Evolutionary conservation across 2,888 invertebrate species (phyloP).

Genomic region (Sarcophaga carnaria): DNA sequence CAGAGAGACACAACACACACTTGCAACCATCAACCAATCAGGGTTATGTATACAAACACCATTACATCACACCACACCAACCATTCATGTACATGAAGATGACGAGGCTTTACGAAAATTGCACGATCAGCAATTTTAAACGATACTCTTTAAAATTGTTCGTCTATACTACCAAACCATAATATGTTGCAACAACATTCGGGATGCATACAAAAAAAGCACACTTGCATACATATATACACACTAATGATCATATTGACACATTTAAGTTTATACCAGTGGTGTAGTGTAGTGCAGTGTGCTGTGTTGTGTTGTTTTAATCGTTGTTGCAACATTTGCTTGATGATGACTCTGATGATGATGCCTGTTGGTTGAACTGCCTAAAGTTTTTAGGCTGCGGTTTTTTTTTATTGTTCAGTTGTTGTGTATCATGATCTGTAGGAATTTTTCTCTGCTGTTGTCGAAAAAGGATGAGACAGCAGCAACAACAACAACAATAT

Average conservation of each 20-base stretch:
- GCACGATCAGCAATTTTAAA: slow-evolving; percentile 73
- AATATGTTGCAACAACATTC: slow-evolving; percentile 18
- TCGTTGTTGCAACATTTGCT: slow-evolving; percentile 31
- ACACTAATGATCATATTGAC: slow-evolving; percentile 34
- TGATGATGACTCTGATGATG: slow-evolving; percentile 21
- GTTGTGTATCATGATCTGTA: slow-evolving; percentile 56
- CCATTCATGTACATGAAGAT: slow-evolving; percentile 26
- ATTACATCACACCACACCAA: background rate
- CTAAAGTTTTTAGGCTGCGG: slow-evolving; percentile 30
- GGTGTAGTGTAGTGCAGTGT: background rate
- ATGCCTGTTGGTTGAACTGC: slow-evolving; percentile 41
- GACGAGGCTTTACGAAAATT: slow-evolving; percentile 57
- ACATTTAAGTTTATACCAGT: slow-evolving; percentile 42
- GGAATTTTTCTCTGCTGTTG: slow-evolving; percentile 42
- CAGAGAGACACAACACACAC: too few relatives aligned
- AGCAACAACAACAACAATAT: slow-evolving; percentile 14
- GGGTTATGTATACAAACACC: slow-evolving; percentile 25
- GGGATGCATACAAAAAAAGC: background rate
- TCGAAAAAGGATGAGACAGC: slow-evolving; percentile 34
- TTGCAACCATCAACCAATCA: slow-evolving; percentile 41
- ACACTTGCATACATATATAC: background rate
- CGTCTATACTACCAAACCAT: slow-evolving; percentile 29
- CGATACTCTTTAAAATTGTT: slow-evolving; percentile 68
- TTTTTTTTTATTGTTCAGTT: slow-evolving; percentile 16
- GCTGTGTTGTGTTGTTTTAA: background rate